phyloP scores from a whole-genome alignment of 2,888 invertebrate genomes.

The Oligia strigilis region DNA sequence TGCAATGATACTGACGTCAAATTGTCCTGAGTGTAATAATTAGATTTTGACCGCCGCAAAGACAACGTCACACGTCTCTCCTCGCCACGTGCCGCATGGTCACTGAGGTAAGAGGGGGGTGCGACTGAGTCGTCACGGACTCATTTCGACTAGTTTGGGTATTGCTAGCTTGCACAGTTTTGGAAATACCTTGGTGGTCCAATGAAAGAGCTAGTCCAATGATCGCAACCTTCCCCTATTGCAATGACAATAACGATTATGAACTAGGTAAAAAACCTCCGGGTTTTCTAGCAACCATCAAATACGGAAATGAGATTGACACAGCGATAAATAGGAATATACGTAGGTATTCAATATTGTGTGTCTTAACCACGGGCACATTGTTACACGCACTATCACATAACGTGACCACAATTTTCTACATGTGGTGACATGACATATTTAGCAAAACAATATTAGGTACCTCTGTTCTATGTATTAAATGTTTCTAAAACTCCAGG shows the following conservation, averaged over 20 bases:
- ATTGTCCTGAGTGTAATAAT: too few relatives aligned
- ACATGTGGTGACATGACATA: slow-evolving; percentile 3
- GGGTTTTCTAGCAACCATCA: neutral
- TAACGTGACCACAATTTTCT: slow-evolving; percentile 19
- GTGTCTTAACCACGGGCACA: neutral
- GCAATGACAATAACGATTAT: neutral
- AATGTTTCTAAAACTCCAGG: neutral
- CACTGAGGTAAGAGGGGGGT: too few relatives aligned
- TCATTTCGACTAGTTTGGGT: too few relatives aligned
- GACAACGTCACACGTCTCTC: too few relatives aligned
- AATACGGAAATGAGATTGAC: slow-evolving; percentile 10
- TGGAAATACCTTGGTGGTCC: too few relatives aligned
- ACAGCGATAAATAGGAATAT: neutral
- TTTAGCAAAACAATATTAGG: neutral
- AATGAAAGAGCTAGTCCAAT: too few relatives aligned
- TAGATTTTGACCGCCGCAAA: too few relatives aligned
- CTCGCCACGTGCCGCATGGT: too few relatives aligned
- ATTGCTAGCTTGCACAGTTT: too few relatives aligned
- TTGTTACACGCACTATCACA: slow-evolving; percentile 10
- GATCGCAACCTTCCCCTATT: too few relatives aligned
- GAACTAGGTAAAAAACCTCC: neutral
- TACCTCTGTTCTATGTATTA: neutral
- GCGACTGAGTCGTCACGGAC: too few relatives aligned
- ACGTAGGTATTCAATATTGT: slow-evolving; percentile 16
- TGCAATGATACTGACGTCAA: too few relatives aligned